Percentiles rank a stretch among this genome's conserved stretches.
These are phyloP conservation scores for Formica exsecta DNA, from an alignment of 1,140 invertebrate genomes.

Conservation along the genomic window DNA sequence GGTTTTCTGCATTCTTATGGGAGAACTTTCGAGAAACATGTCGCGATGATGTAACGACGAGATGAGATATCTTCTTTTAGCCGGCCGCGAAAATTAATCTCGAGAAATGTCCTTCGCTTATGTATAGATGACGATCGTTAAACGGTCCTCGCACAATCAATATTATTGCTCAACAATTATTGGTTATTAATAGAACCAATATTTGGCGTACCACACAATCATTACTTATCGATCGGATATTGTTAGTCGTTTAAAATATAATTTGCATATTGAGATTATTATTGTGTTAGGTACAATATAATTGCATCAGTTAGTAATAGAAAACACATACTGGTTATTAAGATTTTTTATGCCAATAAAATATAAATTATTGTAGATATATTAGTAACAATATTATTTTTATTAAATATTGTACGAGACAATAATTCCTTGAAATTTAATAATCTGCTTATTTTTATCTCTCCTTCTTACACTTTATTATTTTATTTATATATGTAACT, in stretches of 20 bases:
- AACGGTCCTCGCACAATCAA: background rate
- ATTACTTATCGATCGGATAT: background rate
- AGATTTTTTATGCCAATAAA: background rate
- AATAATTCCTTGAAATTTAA: background rate
- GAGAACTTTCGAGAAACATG: background rate
- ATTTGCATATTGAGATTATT: background rate
- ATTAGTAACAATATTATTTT: too few species aligned
- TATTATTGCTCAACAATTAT: conserved; percentile 12
- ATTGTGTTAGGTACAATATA: background rate
- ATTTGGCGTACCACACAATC: background rate
- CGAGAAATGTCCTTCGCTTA: background rate
- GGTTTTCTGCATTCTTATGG: background rate
- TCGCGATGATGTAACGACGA: background rate
- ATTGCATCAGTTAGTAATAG: background rate
- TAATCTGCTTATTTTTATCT: background rate
- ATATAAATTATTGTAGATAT: too few species aligned
- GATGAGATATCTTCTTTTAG: background rate
- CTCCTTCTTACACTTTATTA: background rate
- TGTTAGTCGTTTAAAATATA: background rate
- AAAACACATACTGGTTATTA: background rate
- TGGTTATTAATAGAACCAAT: background rate
- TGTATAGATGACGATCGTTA: conserved; percentile 5
- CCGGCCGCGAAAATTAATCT: background rate
- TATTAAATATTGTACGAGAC: conserved; percentile 10
- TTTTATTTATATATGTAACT: background rate